These are phyloP conservation scores for Charina bottae DNA, from an alignment of 2,113 vertebrate genomes.

Conservation along the genomic window DNA sequence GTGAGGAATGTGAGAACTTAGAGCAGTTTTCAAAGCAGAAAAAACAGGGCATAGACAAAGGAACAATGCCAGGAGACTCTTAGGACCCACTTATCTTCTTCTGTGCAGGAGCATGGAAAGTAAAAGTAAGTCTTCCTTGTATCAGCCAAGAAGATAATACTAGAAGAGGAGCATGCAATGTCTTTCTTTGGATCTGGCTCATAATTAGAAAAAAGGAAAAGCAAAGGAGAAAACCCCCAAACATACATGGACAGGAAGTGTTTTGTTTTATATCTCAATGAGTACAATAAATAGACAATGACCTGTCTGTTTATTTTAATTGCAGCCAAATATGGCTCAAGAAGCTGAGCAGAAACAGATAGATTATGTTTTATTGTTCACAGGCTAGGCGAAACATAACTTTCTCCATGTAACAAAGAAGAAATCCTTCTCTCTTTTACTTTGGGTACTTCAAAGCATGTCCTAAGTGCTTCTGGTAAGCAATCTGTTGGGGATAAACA, in stretches of 20 bases:
- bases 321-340: conserved; percentile 26
- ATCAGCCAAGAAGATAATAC: not conserved
- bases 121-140: not conserved
- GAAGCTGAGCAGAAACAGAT: conserved; percentile 58
- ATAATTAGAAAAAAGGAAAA: not conserved
- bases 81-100: conserved; percentile 11
- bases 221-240: not conserved
- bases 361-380: conserved; percentile 66
- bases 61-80: not conserved
- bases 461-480: not conserved
- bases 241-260: conserved; percentile 1
- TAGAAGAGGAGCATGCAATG: fast-evolving
- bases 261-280: not conserved
- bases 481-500: not conserved
- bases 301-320: conserved; percentile 47
- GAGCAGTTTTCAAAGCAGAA: conserved; percentile 20
- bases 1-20: conserved; percentile 18
- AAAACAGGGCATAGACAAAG: conserved; percentile 16
- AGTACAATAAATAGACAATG: conserved; percentile 22
- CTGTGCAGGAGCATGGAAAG: not conserved
- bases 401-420: conserved; percentile 22
- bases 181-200: fast-evolving
- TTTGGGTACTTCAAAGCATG: conserved; percentile 37
- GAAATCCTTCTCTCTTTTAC: conserved; percentile 53
- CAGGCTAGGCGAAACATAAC: conserved; percentile 42